A percentile compares a stretch with the other conserved stretches of the same genome.
These are phyloP conservation scores for Timema cristinae DNA, from an alignment of 2,888 invertebrate genomes.

Conservation along the genomic window DNA sequence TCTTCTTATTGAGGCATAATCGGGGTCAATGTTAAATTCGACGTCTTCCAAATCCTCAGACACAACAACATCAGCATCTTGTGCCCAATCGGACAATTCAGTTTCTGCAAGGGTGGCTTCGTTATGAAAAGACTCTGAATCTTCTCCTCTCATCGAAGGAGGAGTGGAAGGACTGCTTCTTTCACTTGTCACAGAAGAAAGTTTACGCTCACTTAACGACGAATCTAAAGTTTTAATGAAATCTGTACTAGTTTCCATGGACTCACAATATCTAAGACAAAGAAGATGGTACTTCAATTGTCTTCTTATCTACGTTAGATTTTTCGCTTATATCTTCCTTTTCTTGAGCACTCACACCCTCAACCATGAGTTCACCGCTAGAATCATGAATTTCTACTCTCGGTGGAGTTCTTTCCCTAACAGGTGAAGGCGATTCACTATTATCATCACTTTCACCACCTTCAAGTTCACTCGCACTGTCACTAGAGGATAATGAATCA, in stretches of 20 bases:
- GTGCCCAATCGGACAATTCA: conserved; percentile 85
- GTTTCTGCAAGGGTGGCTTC: conserved; percentile 74
- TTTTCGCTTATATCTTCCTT: neutral
- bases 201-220: conserved; percentile 17
- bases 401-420: conserved; percentile 50
- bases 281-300: conserved; percentile 10
- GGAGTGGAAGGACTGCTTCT: conserved; percentile 55
- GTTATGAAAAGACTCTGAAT: conserved; percentile 49
- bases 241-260: conserved; percentile 4
- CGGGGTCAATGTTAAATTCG: conserved; percentile 55
- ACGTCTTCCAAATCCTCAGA: conserved; percentile 70
- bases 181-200: conserved; percentile 40
- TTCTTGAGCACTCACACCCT: conserved; percentile 36
- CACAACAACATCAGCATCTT: conserved; percentile 63
- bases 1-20: conserved; percentile 42
- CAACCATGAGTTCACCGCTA: conserved; percentile 60
- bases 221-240: conserved; percentile 3
- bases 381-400: conserved; percentile 69
- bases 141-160: conserved; percentile 50
- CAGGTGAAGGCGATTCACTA: conserved; percentile 21
- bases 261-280: conserved; percentile 7
- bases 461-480: conserved; percentile 31
- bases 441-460: conserved; percentile 26
- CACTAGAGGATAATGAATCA: conserved; percentile 36
- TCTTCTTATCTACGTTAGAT: neutral